These are phyloP conservation scores for Chlorops oryzae DNA, from an alignment of 1,140 invertebrate species.

Conservation along the genomic window DNA sequence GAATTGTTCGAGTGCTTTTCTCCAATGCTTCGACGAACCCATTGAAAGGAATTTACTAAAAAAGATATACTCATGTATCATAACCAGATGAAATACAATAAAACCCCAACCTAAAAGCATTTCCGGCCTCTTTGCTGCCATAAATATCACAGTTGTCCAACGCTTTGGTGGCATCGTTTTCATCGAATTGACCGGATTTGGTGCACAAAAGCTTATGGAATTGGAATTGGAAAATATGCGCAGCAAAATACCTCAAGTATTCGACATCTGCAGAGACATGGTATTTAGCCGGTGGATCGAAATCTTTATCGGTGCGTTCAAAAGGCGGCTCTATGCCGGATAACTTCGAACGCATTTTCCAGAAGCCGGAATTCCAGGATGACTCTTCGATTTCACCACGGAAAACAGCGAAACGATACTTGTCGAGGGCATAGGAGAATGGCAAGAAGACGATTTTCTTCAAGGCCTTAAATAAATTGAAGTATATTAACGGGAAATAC, in stretches of 20 bases:
- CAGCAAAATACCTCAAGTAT: slow-evolving; percentile 58
- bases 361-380: slow-evolving; percentile 56
- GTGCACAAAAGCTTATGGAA: slow-evolving; percentile 59
- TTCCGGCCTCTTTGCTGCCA: slow-evolving; percentile 48
- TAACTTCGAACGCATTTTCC: slow-evolving; percentile 52
- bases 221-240: slow-evolving; percentile 58
- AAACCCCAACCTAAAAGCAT: slow-evolving; percentile 19
- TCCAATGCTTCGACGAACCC: slow-evolving; percentile 57
- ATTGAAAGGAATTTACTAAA: slow-evolving; percentile 30
- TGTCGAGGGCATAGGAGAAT: slow-evolving; percentile 53
- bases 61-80: slow-evolving; percentile 19
- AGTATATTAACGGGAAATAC: slow-evolving; percentile 32
- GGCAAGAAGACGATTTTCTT: slow-evolving; percentile 59
- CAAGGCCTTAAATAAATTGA: slow-evolving; percentile 47
- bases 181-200: slow-evolving; percentile 52
- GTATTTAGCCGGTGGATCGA: slow-evolving; percentile 60
- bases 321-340: slow-evolving; percentile 57
- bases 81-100: not conserved
- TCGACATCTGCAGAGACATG: slow-evolving; percentile 55
- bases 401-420: slow-evolving; percentile 56
- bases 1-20: slow-evolving; percentile 52
- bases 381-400: slow-evolving; percentile 48
- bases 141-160: slow-evolving; percentile 59
- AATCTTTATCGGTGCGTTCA: slow-evolving; percentile 51
- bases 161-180: slow-evolving; percentile 41